Percentiles rank a stretch among this genome's conserved stretches.
phyloP scores from a whole-genome alignment of 2,113 vertebrate genomes.

The Neoarius graeffei region DNA sequence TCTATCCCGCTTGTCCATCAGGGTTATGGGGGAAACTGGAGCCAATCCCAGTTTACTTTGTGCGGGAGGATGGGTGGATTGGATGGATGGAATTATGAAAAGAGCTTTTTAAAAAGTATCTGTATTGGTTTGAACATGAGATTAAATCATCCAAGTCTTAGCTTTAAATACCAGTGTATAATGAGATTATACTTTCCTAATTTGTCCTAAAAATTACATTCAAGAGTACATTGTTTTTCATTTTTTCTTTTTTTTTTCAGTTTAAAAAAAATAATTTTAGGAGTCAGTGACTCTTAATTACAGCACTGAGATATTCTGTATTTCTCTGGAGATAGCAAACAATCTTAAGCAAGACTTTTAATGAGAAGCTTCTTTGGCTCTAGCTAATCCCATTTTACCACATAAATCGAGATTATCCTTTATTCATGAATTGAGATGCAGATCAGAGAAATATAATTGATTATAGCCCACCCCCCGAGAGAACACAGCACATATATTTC shows the following conservation, averaged over 20 bases:
- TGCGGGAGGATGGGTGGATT: too few relatives aligned
- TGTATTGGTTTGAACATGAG: background rate
- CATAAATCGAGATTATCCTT: background rate
- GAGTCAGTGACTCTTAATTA: background rate
- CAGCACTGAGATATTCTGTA: background rate
- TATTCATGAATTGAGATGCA: slow-evolving; percentile 16
- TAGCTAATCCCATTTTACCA: slow-evolving; percentile 10
- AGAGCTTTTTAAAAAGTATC: background rate
- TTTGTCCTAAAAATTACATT: background rate
- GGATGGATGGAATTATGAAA: too few relatives aligned
- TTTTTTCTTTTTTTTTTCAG: background rate
- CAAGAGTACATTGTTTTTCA: background rate
- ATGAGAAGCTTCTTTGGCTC: background rate
- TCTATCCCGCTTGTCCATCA: too few relatives aligned
- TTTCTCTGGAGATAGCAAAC: background rate
- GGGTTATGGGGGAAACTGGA: too few relatives aligned
- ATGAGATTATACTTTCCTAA: background rate
- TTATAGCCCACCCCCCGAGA: background rate
- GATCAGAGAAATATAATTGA: slow-evolving; percentile 27
- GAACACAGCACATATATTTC: background rate
- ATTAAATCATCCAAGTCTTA: background rate
- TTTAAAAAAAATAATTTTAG: background rate
- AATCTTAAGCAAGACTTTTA: background rate
- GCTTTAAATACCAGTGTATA: background rate
- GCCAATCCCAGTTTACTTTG: too few relatives aligned